Evolutionary conservation across 2,113 vertebrate species (phyloP).

Genomic region (Oryzias curvinotus): DNA sequence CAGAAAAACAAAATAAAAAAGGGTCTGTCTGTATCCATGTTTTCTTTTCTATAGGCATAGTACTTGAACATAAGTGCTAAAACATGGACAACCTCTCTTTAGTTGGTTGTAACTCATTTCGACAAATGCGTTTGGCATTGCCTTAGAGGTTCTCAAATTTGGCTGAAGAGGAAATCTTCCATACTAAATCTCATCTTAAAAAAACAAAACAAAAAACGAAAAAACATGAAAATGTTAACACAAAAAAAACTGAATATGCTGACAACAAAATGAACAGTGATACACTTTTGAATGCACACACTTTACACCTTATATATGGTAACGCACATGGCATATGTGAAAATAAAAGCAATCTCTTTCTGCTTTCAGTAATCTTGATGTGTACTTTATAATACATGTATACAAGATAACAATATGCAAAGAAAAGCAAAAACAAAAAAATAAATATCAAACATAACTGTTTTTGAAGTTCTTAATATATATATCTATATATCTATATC

Average conservation of each 20-base stretch:
- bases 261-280: conserved; percentile 64
- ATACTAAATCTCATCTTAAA: conserved; percentile 51
- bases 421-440: conserved; percentile 78
- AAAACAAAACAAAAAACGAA: conserved; percentile 37
- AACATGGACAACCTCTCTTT: conserved; percentile 38
- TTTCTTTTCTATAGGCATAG: conserved; percentile 20
- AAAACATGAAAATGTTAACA: conserved; percentile 45
- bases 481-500: conserved; percentile 69
- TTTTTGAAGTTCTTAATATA: conserved; percentile 75
- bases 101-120: conserved; percentile 46
- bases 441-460: conserved; percentile 87
- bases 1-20: conserved; percentile 1
- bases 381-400: conserved; percentile 77
- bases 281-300: conserved; percentile 74
- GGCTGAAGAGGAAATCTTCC: conserved; percentile 46
- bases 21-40: not conserved
- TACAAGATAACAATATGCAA: conserved; percentile 76
- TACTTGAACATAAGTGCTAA: conserved; percentile 64
- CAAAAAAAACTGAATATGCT: conserved; percentile 53
- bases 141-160: conserved; percentile 50
- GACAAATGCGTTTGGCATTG: conserved; percentile 28
- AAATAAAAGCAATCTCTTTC: conserved; percentile 69
- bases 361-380: conserved; percentile 60
- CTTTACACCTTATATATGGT: conserved; percentile 72
- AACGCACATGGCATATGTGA: conserved; percentile 63